Base-by-base conservation (phyloP, 2,888 invertebrate genomes). In the Diaphora mendica region DNA sequence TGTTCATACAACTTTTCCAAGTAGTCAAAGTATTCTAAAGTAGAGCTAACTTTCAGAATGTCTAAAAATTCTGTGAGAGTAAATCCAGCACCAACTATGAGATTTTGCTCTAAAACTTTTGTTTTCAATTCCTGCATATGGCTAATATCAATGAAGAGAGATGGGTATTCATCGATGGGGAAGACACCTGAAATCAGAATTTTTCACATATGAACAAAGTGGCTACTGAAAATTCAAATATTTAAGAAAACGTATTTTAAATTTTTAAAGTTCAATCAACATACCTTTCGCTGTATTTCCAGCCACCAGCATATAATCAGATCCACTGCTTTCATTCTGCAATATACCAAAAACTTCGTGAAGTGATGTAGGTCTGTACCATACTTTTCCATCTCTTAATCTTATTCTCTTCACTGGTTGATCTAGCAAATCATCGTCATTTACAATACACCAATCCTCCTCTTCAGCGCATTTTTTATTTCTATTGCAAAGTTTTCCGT, bases 271-370 rank as follows among this genome's bases (percentile, higher is more conserved):
- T 48, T 20, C 33, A 48, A 1, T 48, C 48, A 48, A 20, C 23
- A 73, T 85, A 92, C 97, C 97, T 90, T 96, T 96, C 13, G 96
- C 97, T 9, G 97, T 97, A 86, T 97, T 97, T 64, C 97, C 97
- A 62, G 96, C 96, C 5, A 97, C 96, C 9, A 97, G 86, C 89
- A 96, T 95, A 79, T 97, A 97, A 23, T 90, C 82, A 88, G 85
- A 66, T 81, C 89, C 82, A 87, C 85, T 62, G 81, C 89, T 74
- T 85, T 88, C 80, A 95, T 89, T 72, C 4, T 79, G 8, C 2
- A 91, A 70, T 55, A 96, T 85, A 26, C 89, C 84, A 79, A 96
- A 94, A 68, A 97, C 90, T 75, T 96, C 93, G 3, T 87, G 84
- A 0, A 96, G 76, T 0, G 86, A 86, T 35, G 90, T 87, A 1